Base-by-base conservation (phyloP, 2,888 invertebrate species). In the Mesopsocus fuscifrons region DNA sequence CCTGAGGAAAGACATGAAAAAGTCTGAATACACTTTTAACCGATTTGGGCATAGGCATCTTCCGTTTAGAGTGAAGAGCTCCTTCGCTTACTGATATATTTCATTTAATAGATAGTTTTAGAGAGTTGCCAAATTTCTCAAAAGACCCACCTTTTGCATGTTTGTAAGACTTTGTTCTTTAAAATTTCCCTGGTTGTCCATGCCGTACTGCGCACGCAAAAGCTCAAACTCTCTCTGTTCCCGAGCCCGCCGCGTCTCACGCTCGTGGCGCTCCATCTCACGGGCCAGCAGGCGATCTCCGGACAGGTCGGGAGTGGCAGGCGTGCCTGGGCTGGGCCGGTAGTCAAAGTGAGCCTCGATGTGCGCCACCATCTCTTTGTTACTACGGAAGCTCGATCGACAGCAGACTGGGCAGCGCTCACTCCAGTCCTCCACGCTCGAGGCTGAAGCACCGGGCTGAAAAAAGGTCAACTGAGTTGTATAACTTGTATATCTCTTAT, bases 121-220 rank as follows among this genome's bases (percentile, higher is more conserved):
- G n/a, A n/a, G n/a, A n/a, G n/a, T n/a, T n/a, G n/a, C n/a, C n/a
- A n/a, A n/a, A n/a, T n/a, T n/a, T n/a, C n/a, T n/a, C n/a, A n/a
- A n/a, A n/a, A n/a, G n/a, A n/a, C 26, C 6, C 6, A 26, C 26
- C 23, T 79, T 67, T 59, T 81, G 79, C 65, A 87, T 71, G 55
- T 81, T 80, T 47, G 75, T 75, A 13, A 79, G 74, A 17, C 80
- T 80, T 47, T 85, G 78, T 53, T 79, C 77, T 38, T 75, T 65
- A 60, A 77, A 84, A 53, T 80, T 82, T 4, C 80, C 82, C 53
- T 83, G 81, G 57, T 82, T 81, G 55, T 84, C 84, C 87, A 88
- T 87, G 2, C 87, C 87, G 54, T 85, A 87, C 57, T 84, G 82
- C 2, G 83, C 84, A 70, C 76, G 53, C 30, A 85, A 58, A 60